Evolutionary conservation across 1,140 invertebrate species (phyloP), one percentile per base, ranked within the genome.

Genomic region (Subanguina moxae): DNA sequence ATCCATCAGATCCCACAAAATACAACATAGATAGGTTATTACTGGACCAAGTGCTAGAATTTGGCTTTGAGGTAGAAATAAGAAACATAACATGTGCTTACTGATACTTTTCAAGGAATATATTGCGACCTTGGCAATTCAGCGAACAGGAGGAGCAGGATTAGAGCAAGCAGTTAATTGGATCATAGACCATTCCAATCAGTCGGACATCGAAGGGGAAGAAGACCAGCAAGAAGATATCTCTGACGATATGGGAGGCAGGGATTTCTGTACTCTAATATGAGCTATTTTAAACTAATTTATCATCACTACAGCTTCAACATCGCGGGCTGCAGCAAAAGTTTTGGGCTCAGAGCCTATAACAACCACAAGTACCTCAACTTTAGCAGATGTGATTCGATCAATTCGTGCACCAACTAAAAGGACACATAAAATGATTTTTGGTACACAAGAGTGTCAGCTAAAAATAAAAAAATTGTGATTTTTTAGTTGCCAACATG

Each of bases 401-500:
- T 23, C 67, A 19, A 46, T 68, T 45, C 67, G 67, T 9, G 17
- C 67, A 25, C 42, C 67, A 46, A 52, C n/a, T 8, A 52, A 15
- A 52, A 52, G 48, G 17, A 52, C n/a, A 21, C 48, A 21, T 21
- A 45, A 63, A 25, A 38, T 42, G 32, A 23, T 28, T 19, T 38
- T 52, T 15, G 32, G 32, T 38, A 38, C 11, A 38, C 11, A 38
- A 38, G 32, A 38, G 3, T 38, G 3, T 38, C 11, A n/a, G n/a
- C n/a, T n/a, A n/a, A n/a, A n/a, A n/a, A n/a, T 38, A 3, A 38
- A 38, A n/a, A 57, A 9, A 46, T n/a, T 30, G 63, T 68, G 78
- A 88, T 88, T 84, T 87, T 32, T 87, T 88, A 83, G 86, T 88
- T n/a, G 86, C 88, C 0, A 88, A 88, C 77, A 79, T 74, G 30